Evolutionary conservation across 2,888 invertebrate genomes (phyloP), one percentile per base, ranked within the genome.

Genomic region (Choreutis nemorana): DNA sequence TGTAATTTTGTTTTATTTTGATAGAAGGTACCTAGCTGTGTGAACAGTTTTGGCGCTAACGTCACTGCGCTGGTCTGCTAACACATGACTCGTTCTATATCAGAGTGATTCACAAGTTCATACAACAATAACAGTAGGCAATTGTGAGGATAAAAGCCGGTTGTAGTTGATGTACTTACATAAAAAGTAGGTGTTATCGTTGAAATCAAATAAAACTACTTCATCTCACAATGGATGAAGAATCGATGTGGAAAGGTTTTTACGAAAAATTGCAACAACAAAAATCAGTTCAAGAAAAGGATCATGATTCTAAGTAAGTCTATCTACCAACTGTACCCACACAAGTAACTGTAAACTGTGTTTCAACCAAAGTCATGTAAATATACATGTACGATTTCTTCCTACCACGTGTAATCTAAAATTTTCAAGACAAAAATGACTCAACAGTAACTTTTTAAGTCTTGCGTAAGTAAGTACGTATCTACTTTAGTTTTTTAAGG

Each of bases 221-320:
- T n/a, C n/a, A n/a, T n/a, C n/a, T n/a, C n/a, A 57, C 42, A 44
- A 80, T 72, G 83, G 82, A 86, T 63, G 90, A 90, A 65, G 90
- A 90, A 53, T 73, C 82, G 7, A 89, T 90, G 89, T 90, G 90
- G 88, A 88, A 85, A 65, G 83, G 82, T 35, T 86, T 88, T 50
- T 90, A 87, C 48, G 85, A 86, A 30, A 86, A 84, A 50, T 57
- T 87, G 35, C 83, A 85, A 42, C 82, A 84, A 34, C 83, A 85
- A 43, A 83, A 83, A 55, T 83, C 84, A 32, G 49, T 72, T 30
- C 82, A 85, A 28, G 83, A 84, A 39, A 81, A 82, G 36, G 85
- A 84, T 36, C 89, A 88, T 49, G 87, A 89, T 44, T 73, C 62
- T 50, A 83, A 83, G 89, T 89, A 81, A 63, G 78, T 54, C 20